Percentiles rank a stretch among this genome's conserved stretches.
Conservation (phyloP, 2,888 invertebrate species). For the Troides aeacus region DNA sequence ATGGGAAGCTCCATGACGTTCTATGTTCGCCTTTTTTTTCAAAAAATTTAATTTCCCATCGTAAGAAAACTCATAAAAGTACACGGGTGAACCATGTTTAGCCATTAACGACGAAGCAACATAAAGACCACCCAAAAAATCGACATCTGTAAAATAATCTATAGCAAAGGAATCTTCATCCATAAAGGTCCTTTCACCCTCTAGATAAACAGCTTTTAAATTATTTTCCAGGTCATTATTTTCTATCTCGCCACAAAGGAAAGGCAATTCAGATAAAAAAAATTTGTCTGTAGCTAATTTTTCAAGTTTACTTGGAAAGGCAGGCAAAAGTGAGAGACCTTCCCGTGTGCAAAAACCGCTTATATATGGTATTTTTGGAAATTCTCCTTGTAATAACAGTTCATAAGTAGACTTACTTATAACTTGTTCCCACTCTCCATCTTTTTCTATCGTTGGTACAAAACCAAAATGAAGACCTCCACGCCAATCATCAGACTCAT, state of each 20-base stretch:
- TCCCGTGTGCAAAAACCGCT: constrained; percentile 72
- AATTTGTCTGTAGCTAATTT: constrained; percentile 46
- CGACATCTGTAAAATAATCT: constrained; percentile 73
- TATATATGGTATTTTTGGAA: constrained; percentile 72
- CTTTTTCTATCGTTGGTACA: constrained; percentile 65
- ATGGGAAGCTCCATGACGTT: constrained; percentile 78
- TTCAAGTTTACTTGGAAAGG: constrained; percentile 39
- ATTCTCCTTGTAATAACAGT: constrained; percentile 60
- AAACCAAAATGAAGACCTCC: constrained; percentile 74
- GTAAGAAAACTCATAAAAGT: constrained; percentile 80
- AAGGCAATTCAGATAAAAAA: constrained; percentile 58
- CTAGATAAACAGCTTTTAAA: constrained; percentile 69
- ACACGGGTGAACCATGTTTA: constrained; percentile 67
- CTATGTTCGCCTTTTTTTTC: constrained; percentile 64
- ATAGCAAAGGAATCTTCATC: constrained; percentile 64
- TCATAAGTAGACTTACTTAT: constrained; percentile 62
- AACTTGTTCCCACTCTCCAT: constrained; percentile 69
- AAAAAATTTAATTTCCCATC: constrained; percentile 76
- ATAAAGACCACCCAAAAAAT: constrained; percentile 63
- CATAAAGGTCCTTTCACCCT: constrained; percentile 49
- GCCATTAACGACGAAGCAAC: constrained; percentile 56
- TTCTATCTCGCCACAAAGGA: constrained; percentile 47
- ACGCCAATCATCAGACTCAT: constrained; percentile 43
- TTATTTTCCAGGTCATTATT: constrained; percentile 46
- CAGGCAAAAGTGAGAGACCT: constrained; percentile 58